These are phyloP conservation scores for Craseonycteris thonglongyai DNA, from an alignment of 2,113 vertebrate species.

Conservation along the genomic window DNA sequence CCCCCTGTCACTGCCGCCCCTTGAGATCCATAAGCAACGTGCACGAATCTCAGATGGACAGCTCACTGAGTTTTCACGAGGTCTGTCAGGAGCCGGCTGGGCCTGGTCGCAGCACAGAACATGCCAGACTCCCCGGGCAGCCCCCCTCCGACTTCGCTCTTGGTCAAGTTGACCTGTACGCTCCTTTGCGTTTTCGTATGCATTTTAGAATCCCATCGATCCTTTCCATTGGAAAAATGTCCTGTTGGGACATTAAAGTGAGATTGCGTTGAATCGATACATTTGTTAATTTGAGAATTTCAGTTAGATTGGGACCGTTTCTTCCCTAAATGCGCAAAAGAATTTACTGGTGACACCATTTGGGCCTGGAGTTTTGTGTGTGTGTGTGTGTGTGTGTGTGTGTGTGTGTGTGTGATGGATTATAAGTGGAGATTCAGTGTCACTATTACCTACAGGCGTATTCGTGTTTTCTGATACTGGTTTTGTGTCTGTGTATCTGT, in stretches of 20 bases:
- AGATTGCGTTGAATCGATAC: background rate
- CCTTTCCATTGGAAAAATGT: background rate
- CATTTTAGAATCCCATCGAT: background rate
- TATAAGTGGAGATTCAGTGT: background rate
- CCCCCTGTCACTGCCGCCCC: too few relatives aligned
- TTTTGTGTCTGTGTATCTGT: background rate
- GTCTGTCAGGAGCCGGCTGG: fast-evolving
- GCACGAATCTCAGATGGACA: background rate
- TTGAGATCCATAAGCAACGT: too few relatives aligned
- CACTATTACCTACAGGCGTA: background rate
- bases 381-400: background rate
- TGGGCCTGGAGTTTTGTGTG: background rate
- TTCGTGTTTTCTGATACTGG: background rate
- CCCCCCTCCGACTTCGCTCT: background rate
- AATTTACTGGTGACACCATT: background rate
- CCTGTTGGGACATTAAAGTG: background rate
- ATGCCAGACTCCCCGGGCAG: background rate
- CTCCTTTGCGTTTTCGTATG: background rate
- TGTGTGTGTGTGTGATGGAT: background rate
- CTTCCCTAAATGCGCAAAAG: background rate
- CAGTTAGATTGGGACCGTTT: background rate
- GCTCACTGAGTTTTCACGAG: background rate
- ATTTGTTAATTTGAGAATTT: background rate
- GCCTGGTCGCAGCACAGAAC: background rate
- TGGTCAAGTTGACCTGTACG: background rate